Base-by-base conservation (phyloP, 2,797 vertebrate species). In the Astyanax mexicanus region DNA sequence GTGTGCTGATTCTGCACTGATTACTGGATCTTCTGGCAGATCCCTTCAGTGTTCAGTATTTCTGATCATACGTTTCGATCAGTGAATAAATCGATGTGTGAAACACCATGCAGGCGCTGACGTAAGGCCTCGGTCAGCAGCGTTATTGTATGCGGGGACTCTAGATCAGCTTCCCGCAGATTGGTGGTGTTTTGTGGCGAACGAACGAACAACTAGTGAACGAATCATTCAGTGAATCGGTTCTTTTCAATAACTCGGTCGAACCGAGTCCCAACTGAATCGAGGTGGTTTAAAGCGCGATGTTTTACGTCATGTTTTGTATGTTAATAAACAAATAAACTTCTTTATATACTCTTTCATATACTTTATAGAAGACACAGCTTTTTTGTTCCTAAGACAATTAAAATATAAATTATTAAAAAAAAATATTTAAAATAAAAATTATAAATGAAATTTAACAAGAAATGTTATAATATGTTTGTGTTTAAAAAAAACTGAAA, bases 61-160 rank as follows among this genome's bases (percentile, higher is more conserved):
- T 17, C 4, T 17, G 25, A 9, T 47, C 6, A 23, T 27, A 23
- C 44, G 70, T 49, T 58, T 19, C 7, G 12, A 8, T 9, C 25
- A 8, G 8, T 55, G 62, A 70, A 70, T 25, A 29, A 23, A 52
- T 29, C 47, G 17, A 60, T 64, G 15, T 32, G 27, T 1, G 17
- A 54, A 42, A 61, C 75, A 72, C 55, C 19, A 52, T 60, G 69
- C 38, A n/a, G 51, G 17, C 74, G 66, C 61, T 77, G 67, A 80
- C 78, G 74, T 78, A 70, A 80, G 68, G 57, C 7, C 45, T 58
- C 37, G 72, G 37, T 75, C 69, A 67, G 25, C 78, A n/a, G n/a
- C n/a, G n/a, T 17, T 67, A 37, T 76, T 7, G 9, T n/a, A n/a
- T 1, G 66, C 60, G 52, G 32, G 42, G 38, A 44, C 61, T 32